Evolutionary conservation across 2,888 invertebrate species (phyloP).

Genomic region (Hydrotaea cyrtoneurina): DNA sequence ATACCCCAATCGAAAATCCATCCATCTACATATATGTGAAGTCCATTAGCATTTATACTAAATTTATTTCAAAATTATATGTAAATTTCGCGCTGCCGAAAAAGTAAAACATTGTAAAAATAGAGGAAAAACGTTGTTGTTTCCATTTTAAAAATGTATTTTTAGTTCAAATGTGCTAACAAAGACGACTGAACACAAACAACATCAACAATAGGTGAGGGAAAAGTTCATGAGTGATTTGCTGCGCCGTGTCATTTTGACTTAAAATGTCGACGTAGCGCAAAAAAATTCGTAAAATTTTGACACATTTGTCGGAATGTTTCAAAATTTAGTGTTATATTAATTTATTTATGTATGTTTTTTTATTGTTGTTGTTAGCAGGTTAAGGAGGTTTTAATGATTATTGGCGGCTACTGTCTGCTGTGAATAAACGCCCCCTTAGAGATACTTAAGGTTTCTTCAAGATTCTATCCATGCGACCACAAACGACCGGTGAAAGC

Average conservation of each 20-base stretch:
- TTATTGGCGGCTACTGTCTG: background rate
- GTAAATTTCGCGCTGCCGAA: no score
- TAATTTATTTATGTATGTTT: slow-evolving; percentile 7
- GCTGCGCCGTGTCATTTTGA: background rate
- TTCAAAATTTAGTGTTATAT: background rate
- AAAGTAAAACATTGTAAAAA: background rate
- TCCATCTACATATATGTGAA: no score
- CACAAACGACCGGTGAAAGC: no score
- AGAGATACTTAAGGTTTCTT: no score
- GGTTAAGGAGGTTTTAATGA: background rate
- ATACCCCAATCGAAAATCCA: background rate
- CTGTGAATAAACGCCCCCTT: no score
- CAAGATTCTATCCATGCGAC: no score
- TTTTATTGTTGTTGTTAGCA: background rate
- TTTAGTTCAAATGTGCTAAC: background rate
- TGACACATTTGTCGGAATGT: background rate
- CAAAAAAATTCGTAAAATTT: background rate
- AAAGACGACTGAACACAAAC: background rate
- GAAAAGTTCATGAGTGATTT: background rate
- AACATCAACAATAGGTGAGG: background rate
- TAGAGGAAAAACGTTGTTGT: background rate
- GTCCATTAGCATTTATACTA: background rate
- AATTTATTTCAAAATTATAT: background rate
- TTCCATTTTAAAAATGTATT: background rate
- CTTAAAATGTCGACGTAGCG: background rate